Base-by-base conservation (phyloP, 1,140 invertebrate genomes). In the Ceratoteleas bidentatus region DNA sequence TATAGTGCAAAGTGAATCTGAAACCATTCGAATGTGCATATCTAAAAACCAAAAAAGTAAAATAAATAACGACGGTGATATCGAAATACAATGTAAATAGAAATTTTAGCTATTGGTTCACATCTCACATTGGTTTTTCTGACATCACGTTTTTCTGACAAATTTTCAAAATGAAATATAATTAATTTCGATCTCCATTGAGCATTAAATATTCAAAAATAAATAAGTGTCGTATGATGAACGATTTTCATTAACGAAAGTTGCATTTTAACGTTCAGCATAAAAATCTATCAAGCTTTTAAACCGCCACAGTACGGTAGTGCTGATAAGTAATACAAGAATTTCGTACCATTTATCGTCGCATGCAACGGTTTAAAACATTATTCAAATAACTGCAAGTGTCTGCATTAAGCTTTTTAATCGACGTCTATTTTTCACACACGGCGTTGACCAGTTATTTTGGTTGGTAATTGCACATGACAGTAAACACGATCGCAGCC, bases 401-500 rank as follows among this genome's bases (percentile, higher is more conserved):
- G 69, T 33, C 11, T 60, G 64, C 49, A 47, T 74, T 68, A 15
- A 64, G n/a, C 50, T 70, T 75, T 75, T 73, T 58, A 74, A 70
- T 81, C 70, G 53, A 16, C 50, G 24, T 49, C 14, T 70, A 58
- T 66, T 75, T 75, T 75, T 75, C 64, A 64, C 15, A 24, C 38
- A n/a, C 43, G 40, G 34, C 54, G 33, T 64, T 54, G 15, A 40
- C 56, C 50, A 69, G 47, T 73, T 69, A 56, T 69, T 68, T 69
- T 52, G 49, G 47, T 24, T 15, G 49, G 52, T 62, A 74, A 74
- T 80, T 74, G 36, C 56, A 62, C 47, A 24, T 69, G 64, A 74
- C 64, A 68, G 69, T 69, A 66, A 79, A 62, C 75, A 65, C 62
- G 62, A 33, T 53, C 47, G 57, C 34, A 81, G 13, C 70, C 70